These are phyloP conservation scores for Natator depressus DNA, from an alignment of 2,113 vertebrate species.

Conservation along the genomic window DNA sequence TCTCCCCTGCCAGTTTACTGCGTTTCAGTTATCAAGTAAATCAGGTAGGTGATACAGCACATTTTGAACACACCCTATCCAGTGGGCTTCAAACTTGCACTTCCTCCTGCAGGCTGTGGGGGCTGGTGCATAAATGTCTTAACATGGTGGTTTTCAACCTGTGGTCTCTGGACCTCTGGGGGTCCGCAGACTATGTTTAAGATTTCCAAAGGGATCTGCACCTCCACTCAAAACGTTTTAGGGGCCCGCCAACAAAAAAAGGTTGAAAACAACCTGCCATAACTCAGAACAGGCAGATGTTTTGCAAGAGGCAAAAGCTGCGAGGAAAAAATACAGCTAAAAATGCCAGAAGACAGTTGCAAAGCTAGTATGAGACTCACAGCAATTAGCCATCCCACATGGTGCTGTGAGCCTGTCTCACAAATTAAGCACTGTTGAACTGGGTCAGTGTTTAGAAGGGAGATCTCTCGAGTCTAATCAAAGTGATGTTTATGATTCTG, in stretches of 20 bases:
- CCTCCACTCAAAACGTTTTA: not conserved
- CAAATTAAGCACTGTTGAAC: not conserved
- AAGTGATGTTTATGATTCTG: not conserved
- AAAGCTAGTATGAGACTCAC: not conserved
- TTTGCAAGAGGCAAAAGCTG: not conserved
- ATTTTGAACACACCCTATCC: not conserved
- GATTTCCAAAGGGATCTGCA: not conserved
- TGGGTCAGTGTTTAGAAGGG: not conserved
- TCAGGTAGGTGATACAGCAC: not conserved
- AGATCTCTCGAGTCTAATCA: not conserved
- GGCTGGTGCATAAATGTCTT: not conserved
- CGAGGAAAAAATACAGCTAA: no score
- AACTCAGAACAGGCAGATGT: not conserved
- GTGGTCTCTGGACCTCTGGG: not conserved
- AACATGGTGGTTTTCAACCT: not conserved
- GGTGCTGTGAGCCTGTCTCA: not conserved
- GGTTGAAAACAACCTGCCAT: no score
- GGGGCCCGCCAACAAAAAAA: not conserved
- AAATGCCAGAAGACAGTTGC: not conserved
- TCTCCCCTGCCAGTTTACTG: fast-evolving
- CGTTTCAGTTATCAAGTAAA: not conserved
- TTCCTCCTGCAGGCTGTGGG: not conserved
- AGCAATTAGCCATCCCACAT: not conserved
- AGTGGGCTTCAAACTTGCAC: not conserved
- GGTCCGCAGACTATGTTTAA: not conserved